phyloP scores from a whole-genome alignment of 1,140 invertebrate genomes.

The Saccostrea cuccullata region DNA sequence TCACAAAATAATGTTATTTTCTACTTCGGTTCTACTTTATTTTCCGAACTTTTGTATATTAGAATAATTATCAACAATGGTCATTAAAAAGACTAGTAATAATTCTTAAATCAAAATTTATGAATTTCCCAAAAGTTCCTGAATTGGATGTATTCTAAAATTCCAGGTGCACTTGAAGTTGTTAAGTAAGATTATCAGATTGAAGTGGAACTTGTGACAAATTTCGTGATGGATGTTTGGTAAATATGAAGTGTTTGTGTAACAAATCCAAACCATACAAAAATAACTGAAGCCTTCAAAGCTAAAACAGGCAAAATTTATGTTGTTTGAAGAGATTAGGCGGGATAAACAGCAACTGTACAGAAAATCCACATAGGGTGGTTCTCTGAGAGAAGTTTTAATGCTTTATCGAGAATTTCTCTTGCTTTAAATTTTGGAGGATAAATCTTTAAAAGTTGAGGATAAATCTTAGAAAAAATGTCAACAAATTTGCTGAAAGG shows the following conservation, averaged over 20 bases:
- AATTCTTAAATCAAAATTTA: too few relatives aligned
- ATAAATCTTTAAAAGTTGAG: too few relatives aligned
- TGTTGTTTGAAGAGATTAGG: conserved; percentile 10
- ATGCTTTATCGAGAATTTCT: too few relatives aligned
- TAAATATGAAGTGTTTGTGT: conserved; percentile 34
- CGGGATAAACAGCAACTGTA: not conserved
- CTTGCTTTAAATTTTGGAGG: too few relatives aligned
- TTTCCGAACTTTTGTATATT: too few relatives aligned
- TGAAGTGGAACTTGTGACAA: not conserved
- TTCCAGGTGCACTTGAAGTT: not conserved
- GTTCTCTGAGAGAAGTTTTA: not conserved
- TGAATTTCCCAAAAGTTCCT: too few relatives aligned
- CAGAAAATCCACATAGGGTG: not conserved
- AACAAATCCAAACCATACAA: not conserved
- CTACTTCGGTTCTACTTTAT: too few relatives aligned
- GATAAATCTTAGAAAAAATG: too few relatives aligned
- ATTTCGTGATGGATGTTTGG: conserved; percentile 33
- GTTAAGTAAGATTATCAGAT: not conserved
- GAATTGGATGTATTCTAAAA: not conserved
- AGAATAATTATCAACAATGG: too few relatives aligned
- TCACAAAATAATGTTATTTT: too few relatives aligned
- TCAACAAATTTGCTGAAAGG: too few relatives aligned
- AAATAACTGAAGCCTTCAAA: not conserved
- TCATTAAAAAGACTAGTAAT: too few relatives aligned
- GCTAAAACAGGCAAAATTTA: not conserved